A percentile compares a stretch with the other conserved stretches of the same genome.
phyloP scores from a whole-genome alignment of 2,113 vertebrate species.

The Apteryx mantelli region DNA sequence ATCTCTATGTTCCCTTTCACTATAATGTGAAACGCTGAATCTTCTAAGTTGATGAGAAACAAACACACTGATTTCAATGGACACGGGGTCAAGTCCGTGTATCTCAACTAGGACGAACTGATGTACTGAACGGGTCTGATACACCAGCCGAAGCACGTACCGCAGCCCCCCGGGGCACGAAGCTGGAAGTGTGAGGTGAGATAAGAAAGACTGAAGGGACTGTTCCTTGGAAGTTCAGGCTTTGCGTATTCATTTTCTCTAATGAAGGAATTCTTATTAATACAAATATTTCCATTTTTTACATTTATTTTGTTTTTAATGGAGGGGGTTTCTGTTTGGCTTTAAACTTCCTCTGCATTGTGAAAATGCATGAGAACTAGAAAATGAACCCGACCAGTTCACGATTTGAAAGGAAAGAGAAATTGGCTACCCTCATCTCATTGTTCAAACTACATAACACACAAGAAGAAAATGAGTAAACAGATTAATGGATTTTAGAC shows the following conservation, averaged over 20 bases:
- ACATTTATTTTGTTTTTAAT: background rate
- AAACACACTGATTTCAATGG: background rate
- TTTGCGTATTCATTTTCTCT: background rate
- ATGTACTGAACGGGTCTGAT: background rate
- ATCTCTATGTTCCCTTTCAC: background rate
- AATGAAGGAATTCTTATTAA: slow-evolving; percentile 9
- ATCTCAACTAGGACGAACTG: no score
- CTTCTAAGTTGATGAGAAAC: background rate
- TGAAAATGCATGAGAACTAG: slow-evolving; percentile 48
- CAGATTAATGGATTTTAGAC: slow-evolving; percentile 43
- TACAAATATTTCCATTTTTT: background rate
- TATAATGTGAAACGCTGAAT: background rate
- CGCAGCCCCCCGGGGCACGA: background rate
- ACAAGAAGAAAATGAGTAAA: slow-evolving; percentile 29
- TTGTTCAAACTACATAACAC: background rate
- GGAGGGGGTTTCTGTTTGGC: slow-evolving; percentile 5
- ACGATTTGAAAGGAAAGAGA: background rate
- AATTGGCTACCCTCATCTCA: background rate
- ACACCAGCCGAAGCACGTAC: background rate
- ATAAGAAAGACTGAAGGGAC: background rate
- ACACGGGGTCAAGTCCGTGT: background rate
- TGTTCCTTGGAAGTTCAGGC: background rate
- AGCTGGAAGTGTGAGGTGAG: background rate
- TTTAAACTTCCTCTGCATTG: slow-evolving; percentile 45
- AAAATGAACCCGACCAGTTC: background rate